These are phyloP conservation scores for Pipistrellus pygmaeus DNA, from an alignment of 2,797 vertebrate genomes.

Conservation along the genomic window DNA sequence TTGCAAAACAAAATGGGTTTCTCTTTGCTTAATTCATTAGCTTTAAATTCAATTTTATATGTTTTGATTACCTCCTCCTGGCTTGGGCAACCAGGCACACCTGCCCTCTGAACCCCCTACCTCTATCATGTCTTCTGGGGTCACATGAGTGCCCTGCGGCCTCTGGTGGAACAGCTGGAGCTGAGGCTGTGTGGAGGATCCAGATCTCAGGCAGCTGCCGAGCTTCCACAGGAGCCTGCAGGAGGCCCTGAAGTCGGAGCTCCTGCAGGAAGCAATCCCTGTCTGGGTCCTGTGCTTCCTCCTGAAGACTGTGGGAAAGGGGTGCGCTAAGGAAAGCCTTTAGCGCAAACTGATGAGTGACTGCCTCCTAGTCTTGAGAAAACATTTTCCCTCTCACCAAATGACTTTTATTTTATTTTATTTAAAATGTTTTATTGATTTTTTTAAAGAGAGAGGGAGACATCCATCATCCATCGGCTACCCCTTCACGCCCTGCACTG, in stretches of 20 bases:
- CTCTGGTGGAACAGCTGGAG: constrained; percentile 93
- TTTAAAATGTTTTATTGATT: too few relatives aligned
- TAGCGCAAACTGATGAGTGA: constrained; percentile 76
- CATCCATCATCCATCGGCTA: too few relatives aligned
- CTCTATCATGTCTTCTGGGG: constrained; percentile 91
- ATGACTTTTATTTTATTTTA: too few relatives aligned
- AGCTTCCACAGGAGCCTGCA: background rate
- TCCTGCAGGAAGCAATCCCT: background rate
- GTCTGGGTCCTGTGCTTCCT: background rate
- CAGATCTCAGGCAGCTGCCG: constrained; percentile 87
- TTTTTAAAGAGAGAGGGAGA: too few relatives aligned
- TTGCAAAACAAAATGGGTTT: background rate
- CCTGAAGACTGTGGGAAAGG: background rate
- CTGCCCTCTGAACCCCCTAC: background rate
- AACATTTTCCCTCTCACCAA: constrained; percentile 76
- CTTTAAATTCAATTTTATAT: background rate
- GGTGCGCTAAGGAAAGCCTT: constrained; percentile 72
- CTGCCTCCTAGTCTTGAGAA: constrained; percentile 82
- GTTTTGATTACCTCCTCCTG: background rate
- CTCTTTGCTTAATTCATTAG: background rate
- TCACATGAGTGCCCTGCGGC: constrained; percentile 91
- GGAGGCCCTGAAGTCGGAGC: background rate
- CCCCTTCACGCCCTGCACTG: background rate
- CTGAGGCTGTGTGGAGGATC: constrained; percentile 94
- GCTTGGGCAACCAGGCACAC: background rate